Evolutionary conservation across 1,140 invertebrate species (phyloP), one percentile per base, ranked within the genome.

Genomic region (Calephelis nemesis): DNA sequence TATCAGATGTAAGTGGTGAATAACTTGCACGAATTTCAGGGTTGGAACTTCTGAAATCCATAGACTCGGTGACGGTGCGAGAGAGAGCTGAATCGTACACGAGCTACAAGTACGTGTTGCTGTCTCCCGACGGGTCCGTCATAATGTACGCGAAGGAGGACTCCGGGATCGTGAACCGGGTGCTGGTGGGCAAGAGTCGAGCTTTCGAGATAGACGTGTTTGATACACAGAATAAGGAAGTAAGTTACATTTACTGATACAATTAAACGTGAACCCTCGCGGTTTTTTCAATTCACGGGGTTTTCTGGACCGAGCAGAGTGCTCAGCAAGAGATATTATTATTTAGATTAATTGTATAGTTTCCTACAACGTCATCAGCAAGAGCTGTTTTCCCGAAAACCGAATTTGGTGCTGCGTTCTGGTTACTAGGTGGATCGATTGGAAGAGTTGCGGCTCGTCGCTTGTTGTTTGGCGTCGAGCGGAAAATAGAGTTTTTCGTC

Each of bases 31-130:
- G 12, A 4, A 48, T 74, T 72, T 19, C 66, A 84, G 82, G 74
- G 8, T 67, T 84, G 4, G 63, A 72, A 6, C 49, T 73, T 12
- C 70, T 86, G 39, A 52, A 70, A 11, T 50, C 68, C 0, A 63
- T 84, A n/a, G 72, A 72, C 39, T 48, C 63, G 3, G 71, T 87
- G 30, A 6, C 68, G 12, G 65, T 87, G 39, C 65, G 77, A 12
- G 83, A 87, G 70, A 79, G 71, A 67, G 69, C 69, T 11, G 71
- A 71, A 0, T 48, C 52, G 8, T 76, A 73, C 62, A 65, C 68
- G 0, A 74, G 73, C 68, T 77, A 75, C 71, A 79, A 83, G 74
- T 87, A 85, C 70, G 77, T 77, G 54, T 78, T 87, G 68, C 48
- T 77, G 65, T 65, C 70, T n/a, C 62, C 70, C 0, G 76, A 79